Evolutionary conservation across 2,113 vertebrate species (phyloP).

Genomic region (Polypterus bichir): DNA sequence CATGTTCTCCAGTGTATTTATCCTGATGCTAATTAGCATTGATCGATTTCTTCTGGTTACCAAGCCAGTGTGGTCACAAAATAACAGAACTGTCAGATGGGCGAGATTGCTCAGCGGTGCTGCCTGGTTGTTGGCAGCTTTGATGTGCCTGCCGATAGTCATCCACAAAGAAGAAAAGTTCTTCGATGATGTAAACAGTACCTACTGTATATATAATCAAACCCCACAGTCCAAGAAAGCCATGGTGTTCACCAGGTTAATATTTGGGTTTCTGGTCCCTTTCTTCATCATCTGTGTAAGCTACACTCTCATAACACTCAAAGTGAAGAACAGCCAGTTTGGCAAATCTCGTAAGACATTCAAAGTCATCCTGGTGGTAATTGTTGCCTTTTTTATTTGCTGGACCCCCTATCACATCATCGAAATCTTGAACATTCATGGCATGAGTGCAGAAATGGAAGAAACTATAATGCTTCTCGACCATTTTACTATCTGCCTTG

Average conservation of each 20-base stretch:
- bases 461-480: constrained; percentile 29
- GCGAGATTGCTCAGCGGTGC: constrained; percentile 20
- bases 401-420: constrained; percentile 60
- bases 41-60: constrained; percentile 56
- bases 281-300: constrained; percentile 39
- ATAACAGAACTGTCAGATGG: constrained; percentile 38
- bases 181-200: rapidly evolving
- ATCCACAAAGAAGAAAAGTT: constrained; percentile 32
- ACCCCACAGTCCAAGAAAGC: no score
- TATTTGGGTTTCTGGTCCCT: constrained; percentile 56
- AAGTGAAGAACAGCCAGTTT: constrained; percentile 20
- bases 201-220: no score
- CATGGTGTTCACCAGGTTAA: constrained; percentile 30
- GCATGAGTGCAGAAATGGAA: constrained; percentile 14
- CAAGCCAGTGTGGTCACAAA: constrained; percentile 65
- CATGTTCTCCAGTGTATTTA: constrained; percentile 68
- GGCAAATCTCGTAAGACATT: constrained; percentile 34
- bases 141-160: constrained; percentile 48
- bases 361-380: constrained; percentile 28
- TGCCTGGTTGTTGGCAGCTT: constrained; percentile 46
- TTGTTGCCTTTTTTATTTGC: constrained; percentile 52
- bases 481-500: constrained; percentile 38
- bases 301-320: constrained; percentile 39
- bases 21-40: constrained; percentile 48
- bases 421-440: constrained; percentile 28